Evolutionary conservation across 2,113 vertebrate species (phyloP), one percentile per base, ranked within the genome.

Genomic region (Tyto alba): DNA sequence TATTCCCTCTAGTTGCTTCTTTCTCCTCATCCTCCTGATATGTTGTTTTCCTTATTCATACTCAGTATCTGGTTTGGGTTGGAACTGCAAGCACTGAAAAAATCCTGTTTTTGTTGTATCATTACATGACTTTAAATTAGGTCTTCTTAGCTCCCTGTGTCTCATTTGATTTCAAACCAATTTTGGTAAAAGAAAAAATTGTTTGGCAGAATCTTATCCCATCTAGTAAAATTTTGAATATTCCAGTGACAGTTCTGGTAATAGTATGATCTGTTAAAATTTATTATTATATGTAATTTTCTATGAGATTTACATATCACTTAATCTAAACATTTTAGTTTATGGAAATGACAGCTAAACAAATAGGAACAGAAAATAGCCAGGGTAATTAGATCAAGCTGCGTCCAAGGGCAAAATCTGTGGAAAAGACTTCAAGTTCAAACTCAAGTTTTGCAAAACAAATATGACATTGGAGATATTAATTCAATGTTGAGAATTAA

Each of bases 391-490:
- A 68, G 47, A 92, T 76, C 68, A 83, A 60, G 29, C 34, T 90
- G 25, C 7, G 76, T 81, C 27, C 43, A 90, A 91, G 41, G 77
- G 22, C 27, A 83, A 93, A 85, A 71, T 45, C 16, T 21, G 7
- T 67, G 26, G 75, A 81, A 88, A 94, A 73, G 30, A 15, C 55
- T 78, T 76, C 27, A 91, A 93, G 78, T 89, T 89, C 84, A 95
- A 94, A 93, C 13, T 91, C 16, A 63, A 72, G 40, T 77, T 94
- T 88, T 93, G 41, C 18, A 81, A 94, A 96, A 74, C 36, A 96
- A 90, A 25, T 80, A 53, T 52, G 59, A 86, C 69, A 85, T 73
- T 80, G 59, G 34, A 85, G 36, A 88, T 29, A 89, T 68, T 1
- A 91, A 90, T 62, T 60, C 32, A 66, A 8, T 40, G 69, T 74